Base-by-base conservation (phyloP, 2,888 invertebrate species). In the Leucozona laternaria region DNA sequence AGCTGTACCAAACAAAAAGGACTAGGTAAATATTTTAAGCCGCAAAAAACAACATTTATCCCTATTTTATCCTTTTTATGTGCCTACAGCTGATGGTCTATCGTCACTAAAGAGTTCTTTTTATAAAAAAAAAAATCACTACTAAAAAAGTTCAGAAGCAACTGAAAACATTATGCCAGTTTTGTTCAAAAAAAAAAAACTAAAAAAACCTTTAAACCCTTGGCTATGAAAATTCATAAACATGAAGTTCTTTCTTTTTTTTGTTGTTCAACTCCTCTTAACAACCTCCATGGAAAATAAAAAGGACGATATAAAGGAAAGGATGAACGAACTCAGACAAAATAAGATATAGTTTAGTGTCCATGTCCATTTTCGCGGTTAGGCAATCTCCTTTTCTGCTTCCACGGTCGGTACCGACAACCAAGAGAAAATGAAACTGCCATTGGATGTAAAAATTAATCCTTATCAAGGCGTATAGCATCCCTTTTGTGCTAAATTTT, bases 321-420 rank as follows among this genome's bases (percentile, higher is more conserved):
- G 78, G 82, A 82, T 73, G 86, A 86, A 86, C 72, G 86, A 86
- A 86, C 86, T 82, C 71, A 70, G 50, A 64, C 82, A 73, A 75
- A 70, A 73, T 70, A 86, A 70, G 22, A 31, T 8, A 6, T 75
- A 75, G 73, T 77, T 76, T 55, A 50, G 62, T 57, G 62, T 22
- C 75, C 45, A 28, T 57, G 62, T 22, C 75, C 45, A 28, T 53
- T 78, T 58, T 82, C 75, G 86, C 71, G 78, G 78, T 79, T 73
- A 70, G 50, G 72, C 71, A 43, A 17, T 60, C 28, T 55, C 48
- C 64, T 45, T 45, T 25, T 34, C 31, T 34, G 34, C 48, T 57
- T n/a, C n/a, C n/a, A 31, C 58, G 37, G 31, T 31, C 13, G 25
- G 22, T 20, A 31, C 73, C 17, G 48, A n/a, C 60, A 13, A 13